phyloP scores from a whole-genome alignment of 92 coral and sea anemone species.

The Siderastrea siderea region DNA sequence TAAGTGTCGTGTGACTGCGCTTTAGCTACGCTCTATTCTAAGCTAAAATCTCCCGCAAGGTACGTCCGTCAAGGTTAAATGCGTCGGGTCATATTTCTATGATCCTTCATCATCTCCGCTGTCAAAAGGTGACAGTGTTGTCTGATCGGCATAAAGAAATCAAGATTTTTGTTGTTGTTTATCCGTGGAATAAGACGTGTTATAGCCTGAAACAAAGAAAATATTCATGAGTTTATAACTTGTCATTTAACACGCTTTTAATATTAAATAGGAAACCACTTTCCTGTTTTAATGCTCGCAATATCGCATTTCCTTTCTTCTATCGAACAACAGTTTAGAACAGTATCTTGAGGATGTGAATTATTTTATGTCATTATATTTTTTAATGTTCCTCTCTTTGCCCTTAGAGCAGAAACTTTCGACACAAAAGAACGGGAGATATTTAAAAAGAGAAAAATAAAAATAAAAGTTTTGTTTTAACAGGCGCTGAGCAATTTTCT shows the following conservation, averaged over 20 bases:
- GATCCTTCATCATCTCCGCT: not conserved
- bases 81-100: not conserved
- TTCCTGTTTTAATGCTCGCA: not conserved
- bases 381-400: too few species aligned
- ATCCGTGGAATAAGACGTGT: too few species aligned
- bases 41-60: not conserved
- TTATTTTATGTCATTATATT: too few species aligned
- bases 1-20: not conserved
- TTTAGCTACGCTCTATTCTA: too few species aligned
- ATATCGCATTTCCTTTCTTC: not conserved
- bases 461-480: not conserved
- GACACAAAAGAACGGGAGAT: too few species aligned
- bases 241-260: not conserved
- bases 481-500: not conserved
- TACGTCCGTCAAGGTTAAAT: not conserved
- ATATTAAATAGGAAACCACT: not conserved
- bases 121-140: not conserved
- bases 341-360: too few species aligned
- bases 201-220: not conserved
- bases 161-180: too few species aligned
- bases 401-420: too few species aligned
- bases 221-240: not conserved
- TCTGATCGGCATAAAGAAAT: not conserved
- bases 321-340: too few species aligned
- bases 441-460: too few species aligned